phyloP scores from a whole-genome alignment of 2,888 invertebrate species.

The Drosophila emarginata region DNA sequence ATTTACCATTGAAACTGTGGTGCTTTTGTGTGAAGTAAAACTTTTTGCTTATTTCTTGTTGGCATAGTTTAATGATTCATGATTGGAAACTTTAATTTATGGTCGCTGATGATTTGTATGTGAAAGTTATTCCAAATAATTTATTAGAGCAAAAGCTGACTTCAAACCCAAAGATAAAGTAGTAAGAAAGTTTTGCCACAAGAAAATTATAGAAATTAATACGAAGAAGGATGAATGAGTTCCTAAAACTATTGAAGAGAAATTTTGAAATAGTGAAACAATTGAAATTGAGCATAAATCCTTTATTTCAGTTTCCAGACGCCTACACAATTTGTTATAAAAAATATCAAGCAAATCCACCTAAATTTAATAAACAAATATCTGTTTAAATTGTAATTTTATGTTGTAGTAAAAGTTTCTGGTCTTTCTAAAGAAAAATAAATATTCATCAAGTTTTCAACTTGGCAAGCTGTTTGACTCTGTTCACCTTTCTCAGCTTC shows the following conservation, averaged over 20 bases:
- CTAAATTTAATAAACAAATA: not conserved
- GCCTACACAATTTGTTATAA: not conserved
- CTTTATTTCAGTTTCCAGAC: no score
- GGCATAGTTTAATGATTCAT: constrained; percentile 62
- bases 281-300: no score
- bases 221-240: not conserved
- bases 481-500: not conserved
- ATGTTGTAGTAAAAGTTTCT: constrained; percentile 7
- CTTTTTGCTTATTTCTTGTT: constrained; percentile 22
- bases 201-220: constrained; percentile 4
- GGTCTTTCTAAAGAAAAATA: constrained; percentile 25
- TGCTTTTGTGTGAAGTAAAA: constrained; percentile 9
- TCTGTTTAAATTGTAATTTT: constrained; percentile 1
- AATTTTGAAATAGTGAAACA: not conserved
- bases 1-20: constrained; percentile 25
- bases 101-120: constrained; percentile 42
- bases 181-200: constrained; percentile 10
- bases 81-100: constrained; percentile 54
- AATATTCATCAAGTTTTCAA: constrained; percentile 34
- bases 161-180: constrained; percentile 13
- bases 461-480: constrained; percentile 18
- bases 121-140: constrained; percentile 30
- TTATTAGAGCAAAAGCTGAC: constrained; percentile 19
- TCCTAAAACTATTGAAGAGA: not conserved
- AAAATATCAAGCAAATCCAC: not conserved